Evolutionary conservation across 1,140 invertebrate species (phyloP), one percentile per base, ranked within the genome.

Genomic region (Colletes gigas): DNA sequence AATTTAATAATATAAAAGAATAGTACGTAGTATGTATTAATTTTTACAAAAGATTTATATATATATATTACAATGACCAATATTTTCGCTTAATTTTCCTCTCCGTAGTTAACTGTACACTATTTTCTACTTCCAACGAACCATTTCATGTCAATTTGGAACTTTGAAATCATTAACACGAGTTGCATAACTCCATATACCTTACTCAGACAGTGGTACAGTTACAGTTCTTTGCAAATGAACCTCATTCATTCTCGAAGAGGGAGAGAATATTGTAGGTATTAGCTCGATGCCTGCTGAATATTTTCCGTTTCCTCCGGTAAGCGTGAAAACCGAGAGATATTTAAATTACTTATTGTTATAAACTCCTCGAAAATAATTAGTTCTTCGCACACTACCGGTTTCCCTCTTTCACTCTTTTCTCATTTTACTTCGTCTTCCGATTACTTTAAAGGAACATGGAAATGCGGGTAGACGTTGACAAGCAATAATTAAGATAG

Each of bases 201-300:
- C 57, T 30, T 47, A 39, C 30, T 7, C 8, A 57, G 17, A 12
- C 41, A 70, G 41, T 41, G 39, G 8, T 12, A 21, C 39, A 39
- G 63, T 59, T 77, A 67, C 69, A 67, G 21, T 85, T 83, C 78
- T 52, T 76, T 59, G 57, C 81, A 83, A 85, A 85, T 75, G 83
- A 85, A 78, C 81, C 60, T 68, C 44, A 85, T 85, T 85, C 81
- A 85, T 70, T 30, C 55, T 14, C 17, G 54, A 62, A 21, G 63
- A 60, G 50, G 66, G 47, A 70, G 55, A 63, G 55, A 68, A 78
- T 77, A 72, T 80, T 65, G 60, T 57, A 52, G 59, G 30, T 80
- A 83, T 85, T 83, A 83, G 77, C 71, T 72, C 19, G 76, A 65
- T 71, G 76, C 5, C 30, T 47, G 59, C 63, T 17, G 59, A 78